A percentile compares a stretch with the other conserved stretches of the same genome.
Conservation (phyloP, 2,888 invertebrate species). For the Beris chalybata region DNA sequence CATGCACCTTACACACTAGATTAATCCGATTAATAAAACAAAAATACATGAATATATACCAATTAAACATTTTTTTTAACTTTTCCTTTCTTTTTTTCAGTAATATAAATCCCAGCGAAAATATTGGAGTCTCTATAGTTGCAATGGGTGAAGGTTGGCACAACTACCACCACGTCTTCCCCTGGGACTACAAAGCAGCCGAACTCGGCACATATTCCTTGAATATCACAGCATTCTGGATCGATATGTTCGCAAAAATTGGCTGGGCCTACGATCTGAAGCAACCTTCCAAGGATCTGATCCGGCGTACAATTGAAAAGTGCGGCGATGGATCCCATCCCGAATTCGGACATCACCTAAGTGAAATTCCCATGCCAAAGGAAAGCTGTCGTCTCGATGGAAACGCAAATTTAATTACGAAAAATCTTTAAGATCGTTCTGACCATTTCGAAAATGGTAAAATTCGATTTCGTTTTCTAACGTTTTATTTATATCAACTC, state of each 20-base stretch:
- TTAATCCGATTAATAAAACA: no score
- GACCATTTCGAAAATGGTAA: no score
- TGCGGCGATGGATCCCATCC: constrained; percentile 54
- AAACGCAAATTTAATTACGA: no score
- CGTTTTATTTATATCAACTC: no score
- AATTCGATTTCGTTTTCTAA: no score
- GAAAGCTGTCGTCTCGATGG: constrained; percentile 7
- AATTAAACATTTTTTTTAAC: no score
- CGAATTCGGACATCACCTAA: constrained; percentile 39
- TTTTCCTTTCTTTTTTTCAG: constrained; percentile 55
- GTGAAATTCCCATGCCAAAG: constrained; percentile 39
- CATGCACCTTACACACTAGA: no score
- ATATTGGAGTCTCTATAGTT: constrained; percentile 69
- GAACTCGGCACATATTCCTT: constrained; percentile 72
- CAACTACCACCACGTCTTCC: constrained; percentile 92
- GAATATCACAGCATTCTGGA: constrained; percentile 70
- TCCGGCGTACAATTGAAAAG: constrained; percentile 62
- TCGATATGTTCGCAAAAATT: constrained; percentile 70
- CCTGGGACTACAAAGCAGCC: constrained; percentile 90
- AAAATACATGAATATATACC: no score
- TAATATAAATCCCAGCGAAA: constrained; percentile 77
- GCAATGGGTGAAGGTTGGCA: constrained; percentile 91
- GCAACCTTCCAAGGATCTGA: constrained; percentile 62
- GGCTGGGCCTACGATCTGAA: constrained; percentile 80
- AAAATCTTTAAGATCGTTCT: no score